A percentile compares a stretch with the other conserved stretches of the same genome.
These are phyloP conservation scores for Sympetrum striolatum DNA, from an alignment of 2,888 invertebrate species.

Conservation along the genomic window DNA sequence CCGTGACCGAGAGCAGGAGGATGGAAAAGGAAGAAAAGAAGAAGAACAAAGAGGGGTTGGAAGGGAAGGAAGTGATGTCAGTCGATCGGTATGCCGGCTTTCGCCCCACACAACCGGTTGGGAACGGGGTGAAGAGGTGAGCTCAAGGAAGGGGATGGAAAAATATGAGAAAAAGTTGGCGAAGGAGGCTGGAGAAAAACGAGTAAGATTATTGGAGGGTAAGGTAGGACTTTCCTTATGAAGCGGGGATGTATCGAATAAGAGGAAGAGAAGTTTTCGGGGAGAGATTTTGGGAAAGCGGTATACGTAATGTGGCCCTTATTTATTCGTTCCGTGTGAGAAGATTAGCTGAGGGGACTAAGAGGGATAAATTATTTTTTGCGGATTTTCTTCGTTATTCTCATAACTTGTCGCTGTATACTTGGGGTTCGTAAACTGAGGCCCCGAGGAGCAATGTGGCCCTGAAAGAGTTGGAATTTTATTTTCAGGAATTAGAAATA, in stretches of 20 bases:
- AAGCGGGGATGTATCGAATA: neutral
- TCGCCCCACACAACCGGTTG: neutral
- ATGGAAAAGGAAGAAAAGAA: neutral
- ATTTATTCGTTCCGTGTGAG: neutral
- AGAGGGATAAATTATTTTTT: neutral
- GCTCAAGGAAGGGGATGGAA: neutral
- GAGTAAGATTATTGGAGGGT: neutral
- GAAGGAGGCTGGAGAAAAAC: neutral
- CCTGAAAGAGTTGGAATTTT: no score
- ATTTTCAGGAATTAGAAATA: no score
- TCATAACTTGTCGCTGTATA: no score
- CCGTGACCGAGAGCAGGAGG: neutral
- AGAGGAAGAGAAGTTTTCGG: neutral
- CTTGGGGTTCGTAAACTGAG: no score
- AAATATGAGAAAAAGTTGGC: neutral
- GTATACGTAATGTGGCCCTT: neutral
- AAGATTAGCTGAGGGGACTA: neutral
- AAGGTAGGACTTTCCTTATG: neutral
- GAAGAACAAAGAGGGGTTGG: neutral
- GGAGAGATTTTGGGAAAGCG: neutral
- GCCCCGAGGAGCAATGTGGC: no score
- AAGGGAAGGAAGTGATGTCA: slow-evolving; percentile 21
- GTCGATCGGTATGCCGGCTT: neutral
- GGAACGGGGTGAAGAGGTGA: neutral
- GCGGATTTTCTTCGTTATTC: no score